These are phyloP conservation scores for Heliocidaris erythrogramma DNA, from an alignment of 35 echinoderm and acorn worm species.

Conservation along the genomic window DNA sequence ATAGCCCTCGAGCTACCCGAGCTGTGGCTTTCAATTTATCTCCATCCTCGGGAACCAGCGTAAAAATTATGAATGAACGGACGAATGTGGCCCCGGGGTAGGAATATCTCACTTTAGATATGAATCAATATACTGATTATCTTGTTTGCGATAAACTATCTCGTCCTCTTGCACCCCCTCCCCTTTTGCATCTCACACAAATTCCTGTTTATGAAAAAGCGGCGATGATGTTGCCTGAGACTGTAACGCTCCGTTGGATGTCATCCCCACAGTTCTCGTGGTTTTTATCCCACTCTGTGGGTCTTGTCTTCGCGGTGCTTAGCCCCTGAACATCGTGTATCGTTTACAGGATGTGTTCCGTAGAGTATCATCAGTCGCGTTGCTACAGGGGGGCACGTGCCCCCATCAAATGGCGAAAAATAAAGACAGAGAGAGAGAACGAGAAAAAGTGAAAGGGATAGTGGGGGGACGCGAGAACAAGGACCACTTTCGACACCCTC, in stretches of 20 bases:
- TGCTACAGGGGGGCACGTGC: neutral
- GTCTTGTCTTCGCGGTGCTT: neutral
- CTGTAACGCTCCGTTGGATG: neutral
- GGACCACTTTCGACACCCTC: too few species aligned
- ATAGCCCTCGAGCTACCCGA: neutral
- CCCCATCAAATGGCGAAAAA: neutral
- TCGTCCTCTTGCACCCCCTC: neutral
- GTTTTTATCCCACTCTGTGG: too few species aligned
- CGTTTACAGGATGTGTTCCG: too few species aligned
- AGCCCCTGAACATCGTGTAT: too few species aligned
- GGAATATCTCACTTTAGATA: slow-evolving; percentile 4
- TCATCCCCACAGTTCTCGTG: too few species aligned
- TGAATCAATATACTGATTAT: neutral
- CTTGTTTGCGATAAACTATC: slow-evolving; percentile 19
- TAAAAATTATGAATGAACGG: neutral
- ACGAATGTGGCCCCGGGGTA: slow-evolving; percentile 12
- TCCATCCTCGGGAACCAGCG: neutral
- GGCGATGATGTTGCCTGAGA: neutral
- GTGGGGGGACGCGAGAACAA: too few species aligned
- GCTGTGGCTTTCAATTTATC: neutral
- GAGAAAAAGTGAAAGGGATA: neutral
- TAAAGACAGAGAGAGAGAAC: neutral
- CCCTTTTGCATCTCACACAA: neutral
- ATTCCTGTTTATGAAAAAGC: neutral
- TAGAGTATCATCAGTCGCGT: too few species aligned